Evolutionary conservation across 2,888 invertebrate species (phyloP).

Genomic region (Galeopsomyia nigrocyanea): DNA sequence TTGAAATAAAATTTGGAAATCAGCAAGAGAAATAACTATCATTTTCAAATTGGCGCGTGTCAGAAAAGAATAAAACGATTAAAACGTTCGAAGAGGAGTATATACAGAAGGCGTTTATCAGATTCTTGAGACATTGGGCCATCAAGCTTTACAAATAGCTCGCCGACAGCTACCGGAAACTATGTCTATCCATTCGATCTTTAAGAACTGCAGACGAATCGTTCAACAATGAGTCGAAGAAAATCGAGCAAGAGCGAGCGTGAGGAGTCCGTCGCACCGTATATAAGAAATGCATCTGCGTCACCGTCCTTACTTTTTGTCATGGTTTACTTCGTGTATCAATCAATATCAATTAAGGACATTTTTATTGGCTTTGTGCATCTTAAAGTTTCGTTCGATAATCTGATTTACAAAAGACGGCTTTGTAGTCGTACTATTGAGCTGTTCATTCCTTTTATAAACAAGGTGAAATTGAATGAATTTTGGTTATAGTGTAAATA

Average conservation of each 20-base stretch:
- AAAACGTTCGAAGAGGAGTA: slow-evolving; percentile 24
- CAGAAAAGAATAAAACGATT: slow-evolving; percentile 37
- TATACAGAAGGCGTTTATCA: slow-evolving; percentile 22
- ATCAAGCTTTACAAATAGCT: slow-evolving; percentile 43
- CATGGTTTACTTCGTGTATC: too few relatives aligned
- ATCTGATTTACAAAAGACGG: too few relatives aligned
- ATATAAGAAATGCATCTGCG: slow-evolving; percentile 35
- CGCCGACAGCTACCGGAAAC: slow-evolving; percentile 47
- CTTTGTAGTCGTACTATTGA: too few relatives aligned
- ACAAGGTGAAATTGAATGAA: too few relatives aligned
- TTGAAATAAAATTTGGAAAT: slow-evolving; percentile 2
- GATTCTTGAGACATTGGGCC: slow-evolving; percentile 44
- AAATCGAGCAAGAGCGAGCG: slow-evolving; percentile 36
- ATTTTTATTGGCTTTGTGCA: too few relatives aligned
- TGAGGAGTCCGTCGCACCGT: background rate
- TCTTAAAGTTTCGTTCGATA: too few relatives aligned
- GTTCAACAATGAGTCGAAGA: slow-evolving; percentile 47
- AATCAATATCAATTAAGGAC: too few relatives aligned
- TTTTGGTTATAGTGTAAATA: background rate
- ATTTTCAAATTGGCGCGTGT: slow-evolving; percentile 30
- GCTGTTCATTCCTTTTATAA: too few relatives aligned
- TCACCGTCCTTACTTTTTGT: slow-evolving; percentile 26
- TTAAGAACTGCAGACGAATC: slow-evolving; percentile 34
- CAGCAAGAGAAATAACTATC: slow-evolving; percentile 17
- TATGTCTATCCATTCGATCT: slow-evolving; percentile 40